Evolutionary conservation across 2,113 vertebrate genomes (phyloP), one percentile per base, ranked within the genome.

Genomic region (Sorex fumeus): DNA sequence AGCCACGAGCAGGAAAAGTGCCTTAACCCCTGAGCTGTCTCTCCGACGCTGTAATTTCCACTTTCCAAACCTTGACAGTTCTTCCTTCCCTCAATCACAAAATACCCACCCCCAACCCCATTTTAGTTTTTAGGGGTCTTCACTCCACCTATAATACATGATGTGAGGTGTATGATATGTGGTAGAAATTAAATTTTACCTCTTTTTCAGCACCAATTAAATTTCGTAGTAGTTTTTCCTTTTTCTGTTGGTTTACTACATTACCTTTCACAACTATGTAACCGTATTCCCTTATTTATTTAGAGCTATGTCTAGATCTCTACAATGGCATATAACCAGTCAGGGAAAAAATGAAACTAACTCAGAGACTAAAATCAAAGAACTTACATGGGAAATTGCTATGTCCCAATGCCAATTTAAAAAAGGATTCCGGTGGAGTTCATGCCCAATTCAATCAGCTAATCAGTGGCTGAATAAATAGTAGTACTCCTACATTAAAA

Each of bases 231-330:
- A 47, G 30, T 30, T 74, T 13, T 28, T 43, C 69, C n/a, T 57
- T 67, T 93, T 64, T 47, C 60, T 40, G 4, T 64, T 69, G 34
- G 79, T 10, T 40, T 78, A 7, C 16, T 66, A 74, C 36, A 40
- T 6, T 21, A 66, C 27, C n/a, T 18, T 53, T 8, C 23, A 82
- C 2, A 82, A 10, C 53, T 53, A 53, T 12, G 53, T 53, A 0
- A 53, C 5, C 36, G 50, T 80, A 16, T 43, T 81, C 30, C 36
- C 28, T 88, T 67, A 60, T 19, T 34, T 47, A 23, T 18, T 28
- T 76, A 27, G 60, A 34, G 80, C 72, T 92, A 12, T 79, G 70
- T 90, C 81, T 77, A 80, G 75, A 62, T 85, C 60, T 82, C 50
- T 77, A 43, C 13, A 67, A 81, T 81, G 18, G 18, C 79, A 34